phyloP scores from a whole-genome alignment of 2,797 vertebrate genomes.

The Ptychobarbus kaznakovi region DNA sequence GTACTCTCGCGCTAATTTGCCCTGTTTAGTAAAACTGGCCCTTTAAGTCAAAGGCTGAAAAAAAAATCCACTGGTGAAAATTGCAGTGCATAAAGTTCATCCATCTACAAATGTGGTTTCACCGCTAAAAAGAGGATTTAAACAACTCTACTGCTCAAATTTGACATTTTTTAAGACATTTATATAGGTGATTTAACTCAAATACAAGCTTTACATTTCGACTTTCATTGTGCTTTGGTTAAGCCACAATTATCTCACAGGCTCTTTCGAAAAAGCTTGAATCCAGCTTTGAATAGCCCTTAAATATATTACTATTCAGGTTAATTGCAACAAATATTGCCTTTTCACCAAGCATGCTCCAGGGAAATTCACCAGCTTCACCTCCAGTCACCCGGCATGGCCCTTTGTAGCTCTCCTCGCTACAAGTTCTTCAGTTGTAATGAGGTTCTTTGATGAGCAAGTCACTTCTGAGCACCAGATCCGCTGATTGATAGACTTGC shows the following conservation, averaged over 20 bases:
- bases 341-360: background rate
- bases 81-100: background rate
- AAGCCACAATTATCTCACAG: background rate
- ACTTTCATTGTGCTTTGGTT: background rate
- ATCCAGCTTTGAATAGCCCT: background rate
- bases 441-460: constrained; percentile 35
- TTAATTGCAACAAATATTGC: background rate
- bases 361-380: constrained; percentile 6
- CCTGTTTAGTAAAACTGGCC: too few species aligned
- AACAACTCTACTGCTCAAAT: background rate
- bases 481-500: constrained; percentile 43
- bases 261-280: background rate
- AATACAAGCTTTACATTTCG: background rate
- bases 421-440: constrained; percentile 12
- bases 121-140: background rate
- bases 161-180: background rate
- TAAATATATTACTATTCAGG: background rate
- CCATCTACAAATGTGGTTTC: background rate
- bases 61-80: too few species aligned
- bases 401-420: background rate
- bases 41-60: too few species aligned
- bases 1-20: too few species aligned
- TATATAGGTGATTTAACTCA: background rate
- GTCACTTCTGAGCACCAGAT: constrained; percentile 11
- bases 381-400: constrained; percentile 1